Conservation (phyloP, 2,113 vertebrate genomes). For the Charina bottae region DNA sequence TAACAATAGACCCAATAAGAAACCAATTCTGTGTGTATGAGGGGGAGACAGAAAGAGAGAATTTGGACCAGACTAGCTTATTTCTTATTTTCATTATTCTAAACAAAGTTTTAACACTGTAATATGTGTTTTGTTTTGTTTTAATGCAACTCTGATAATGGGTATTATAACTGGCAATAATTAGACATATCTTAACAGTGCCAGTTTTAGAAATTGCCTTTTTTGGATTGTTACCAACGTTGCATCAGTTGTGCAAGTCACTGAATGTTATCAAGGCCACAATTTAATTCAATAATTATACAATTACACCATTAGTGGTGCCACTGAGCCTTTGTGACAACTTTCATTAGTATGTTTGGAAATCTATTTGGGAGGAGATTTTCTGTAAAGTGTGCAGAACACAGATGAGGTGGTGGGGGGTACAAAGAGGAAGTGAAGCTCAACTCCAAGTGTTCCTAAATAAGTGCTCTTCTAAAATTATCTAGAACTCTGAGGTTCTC, state of each 20-base stretch:
- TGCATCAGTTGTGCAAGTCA: neutral
- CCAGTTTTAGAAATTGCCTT: neutral
- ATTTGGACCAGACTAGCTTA: neutral
- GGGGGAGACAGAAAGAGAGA: neutral
- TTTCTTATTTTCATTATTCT: neutral
- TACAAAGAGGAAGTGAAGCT: neutral
- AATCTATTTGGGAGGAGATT: neutral
- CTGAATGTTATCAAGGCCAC: neutral
- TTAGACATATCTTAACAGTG: neutral
- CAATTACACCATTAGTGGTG: neutral
- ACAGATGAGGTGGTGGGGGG: neutral
- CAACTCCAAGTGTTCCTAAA: neutral
- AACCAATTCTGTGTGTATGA: neutral
- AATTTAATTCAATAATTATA: neutral
- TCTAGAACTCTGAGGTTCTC: neutral
- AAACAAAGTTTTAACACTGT: neutral
- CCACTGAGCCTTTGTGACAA: neutral
- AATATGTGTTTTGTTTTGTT: neutral
- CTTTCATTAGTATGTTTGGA: neutral
- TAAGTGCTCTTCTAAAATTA: neutral
- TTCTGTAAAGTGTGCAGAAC: neutral
- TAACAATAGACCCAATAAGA: neutral
- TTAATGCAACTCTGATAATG: neutral
- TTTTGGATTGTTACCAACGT: neutral
- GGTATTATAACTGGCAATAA: neutral